These are phyloP conservation scores for Phragmatobia fuliginosa DNA, from an alignment of 2,888 invertebrate species.

Conservation along the genomic window DNA sequence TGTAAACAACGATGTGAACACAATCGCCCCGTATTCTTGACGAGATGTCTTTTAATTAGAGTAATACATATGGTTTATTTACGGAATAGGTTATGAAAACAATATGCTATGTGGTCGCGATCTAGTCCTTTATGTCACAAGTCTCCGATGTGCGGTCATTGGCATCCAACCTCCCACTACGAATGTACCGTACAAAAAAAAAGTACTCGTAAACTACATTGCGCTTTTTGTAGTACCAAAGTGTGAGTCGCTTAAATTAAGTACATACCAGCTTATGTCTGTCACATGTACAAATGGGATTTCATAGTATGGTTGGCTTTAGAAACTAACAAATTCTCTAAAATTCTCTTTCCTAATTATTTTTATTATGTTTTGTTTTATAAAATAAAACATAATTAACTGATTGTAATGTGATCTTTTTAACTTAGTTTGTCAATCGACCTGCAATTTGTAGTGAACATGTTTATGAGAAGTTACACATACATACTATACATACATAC, in stretches of 20 bases:
- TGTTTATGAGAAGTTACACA: too few species aligned
- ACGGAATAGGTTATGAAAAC: conserved; percentile 16
- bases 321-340: neutral
- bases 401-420: too few species aligned
- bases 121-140: conserved; percentile 15
- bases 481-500: too few species aligned
- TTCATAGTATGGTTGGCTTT: neutral
- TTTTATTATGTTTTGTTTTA: neutral
- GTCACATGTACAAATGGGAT: neutral
- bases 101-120: conserved; percentile 10
- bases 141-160: conserved; percentile 66
- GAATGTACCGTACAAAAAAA: conserved; percentile 47
- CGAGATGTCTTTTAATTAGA: neutral
- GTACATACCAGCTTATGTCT: neutral
- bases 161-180: conserved; percentile 67
- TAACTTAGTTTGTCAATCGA: too few species aligned
- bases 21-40: neutral
- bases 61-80: conserved; percentile 12
- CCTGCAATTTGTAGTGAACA: too few species aligned
- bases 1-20: neutral
- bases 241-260: neutral
- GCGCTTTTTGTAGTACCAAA: neutral
- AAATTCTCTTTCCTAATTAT: too few species aligned
- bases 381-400: neutral
- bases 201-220: conserved; percentile 4